Base-by-base conservation (phyloP, 2,797 vertebrate species). In the Poecilia picta region DNA sequence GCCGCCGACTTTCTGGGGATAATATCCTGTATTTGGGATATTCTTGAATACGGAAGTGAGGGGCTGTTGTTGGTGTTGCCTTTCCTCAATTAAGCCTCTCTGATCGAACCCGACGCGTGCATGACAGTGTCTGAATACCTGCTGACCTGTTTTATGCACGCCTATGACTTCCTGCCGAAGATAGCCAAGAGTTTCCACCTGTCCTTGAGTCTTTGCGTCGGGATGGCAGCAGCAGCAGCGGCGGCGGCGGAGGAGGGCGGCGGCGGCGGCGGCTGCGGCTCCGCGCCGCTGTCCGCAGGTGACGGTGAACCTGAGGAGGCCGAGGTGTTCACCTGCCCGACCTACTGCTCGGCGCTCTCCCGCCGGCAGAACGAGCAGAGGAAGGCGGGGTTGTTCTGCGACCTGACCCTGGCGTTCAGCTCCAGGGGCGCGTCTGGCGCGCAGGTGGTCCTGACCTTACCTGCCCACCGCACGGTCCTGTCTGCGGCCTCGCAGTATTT, bases 401-500 rank as follows among this genome's bases (percentile, higher is more conserved):
- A 98, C 93, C 95, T 97, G 88, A 98, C 96, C 0, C 87, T 98
- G 92, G 95, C 95, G n/a, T 97, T 98, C 87, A 93, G 92, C 43
- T 94, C 82, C 79, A 84, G 95, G 5, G 90, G 89, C 62, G 74
- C 4, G 47, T 75, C 85, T 7, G 73, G 79, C 10, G 73, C 73
- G 36, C 83, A 83, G 6, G 49, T 33, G 79, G 77, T 87, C 72
- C 90, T 83, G 0, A 89, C 91, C 70, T 81, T 96, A 74, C 92
- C 95, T 13, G 97, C 97, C 0, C 97, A 98, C 85, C 97, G 97
- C 82, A 97, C 96, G 0, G 97, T 98, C 2, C 85, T 98, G 79
- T 97, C 97, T 1, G 97, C 97, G 0, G 97, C 97, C 84, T 98
- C 97, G 46, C 96, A 96, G 74, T 98, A 98, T 88, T 98, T 98